Evolutionary conservation across 2,113 vertebrate species (phyloP).

Genomic region (Laterallus jamaicensis): DNA sequence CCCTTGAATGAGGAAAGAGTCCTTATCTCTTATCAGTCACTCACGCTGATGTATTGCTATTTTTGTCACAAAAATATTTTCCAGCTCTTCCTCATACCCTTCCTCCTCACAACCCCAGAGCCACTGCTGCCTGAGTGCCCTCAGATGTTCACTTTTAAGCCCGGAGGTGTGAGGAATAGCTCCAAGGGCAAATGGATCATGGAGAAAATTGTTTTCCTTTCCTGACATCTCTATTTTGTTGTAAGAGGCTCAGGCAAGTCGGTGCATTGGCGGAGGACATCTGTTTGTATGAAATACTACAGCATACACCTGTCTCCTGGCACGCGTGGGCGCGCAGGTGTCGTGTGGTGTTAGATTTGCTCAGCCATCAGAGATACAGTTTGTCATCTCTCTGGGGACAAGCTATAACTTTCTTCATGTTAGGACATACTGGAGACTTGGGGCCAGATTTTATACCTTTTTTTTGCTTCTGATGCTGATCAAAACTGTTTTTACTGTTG

Average conservation of each 20-base stretch:
- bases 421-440: neutral
- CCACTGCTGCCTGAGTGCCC: rapidly evolving
- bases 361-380: neutral
- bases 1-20: neutral
- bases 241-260: neutral
- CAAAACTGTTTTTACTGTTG: neutral
- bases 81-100: neutral
- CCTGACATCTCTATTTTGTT: constrained; percentile 9
- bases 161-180: neutral
- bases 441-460: neutral
- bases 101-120: neutral
- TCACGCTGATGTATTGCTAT: neutral
- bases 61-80: neutral
- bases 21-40: neutral
- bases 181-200: neutral
- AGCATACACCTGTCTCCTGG: constrained; percentile 4
- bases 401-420: neutral
- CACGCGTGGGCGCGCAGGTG: neutral
- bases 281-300: neutral
- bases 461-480: neutral
- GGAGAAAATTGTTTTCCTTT: neutral
- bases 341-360: neutral
- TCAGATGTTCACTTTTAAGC: neutral
- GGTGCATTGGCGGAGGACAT: neutral
- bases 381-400: neutral